A percentile compares a stretch with the other conserved stretches of the same genome.
Conservation (phyloP, 2,797 vertebrate genomes). For the Coregonus ussuriensis region DNA sequence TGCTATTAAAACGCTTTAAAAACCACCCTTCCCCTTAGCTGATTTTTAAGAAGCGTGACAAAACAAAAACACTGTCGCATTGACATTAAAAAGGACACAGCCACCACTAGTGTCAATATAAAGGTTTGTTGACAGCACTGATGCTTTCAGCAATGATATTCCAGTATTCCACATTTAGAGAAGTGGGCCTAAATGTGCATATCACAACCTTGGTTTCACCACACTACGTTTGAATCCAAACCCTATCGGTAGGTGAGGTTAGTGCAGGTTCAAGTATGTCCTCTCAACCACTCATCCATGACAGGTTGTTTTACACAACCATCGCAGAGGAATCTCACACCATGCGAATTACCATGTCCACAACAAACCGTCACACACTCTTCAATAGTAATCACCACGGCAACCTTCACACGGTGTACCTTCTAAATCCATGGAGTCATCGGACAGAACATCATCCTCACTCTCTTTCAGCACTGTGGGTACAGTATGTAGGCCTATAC, state of each 20-base stretch:
- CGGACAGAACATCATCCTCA: slow-evolving; percentile 83
- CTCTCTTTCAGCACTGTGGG: slow-evolving; percentile 76
- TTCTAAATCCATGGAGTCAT: slow-evolving; percentile 79
- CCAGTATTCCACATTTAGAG: not conserved
- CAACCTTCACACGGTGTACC: slow-evolving; percentile 68
- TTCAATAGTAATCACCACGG: not conserved
- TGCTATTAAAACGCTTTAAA: not conserved
- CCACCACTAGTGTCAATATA: not conserved
- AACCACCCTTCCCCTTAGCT: not conserved
- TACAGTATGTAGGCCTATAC: slow-evolving; percentile 2
- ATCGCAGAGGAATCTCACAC: not conserved
- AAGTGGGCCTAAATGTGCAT: too few relatives aligned
- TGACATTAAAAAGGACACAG: not conserved
- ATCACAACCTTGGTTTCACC: not conserved
- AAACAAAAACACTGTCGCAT: not conserved
- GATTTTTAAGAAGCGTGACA: not conserved
- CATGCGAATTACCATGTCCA: slow-evolving; percentile 34
- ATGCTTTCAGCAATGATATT: not conserved
- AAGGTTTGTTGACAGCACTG: not conserved
- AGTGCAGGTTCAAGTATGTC: not conserved
- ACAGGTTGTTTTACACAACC: not conserved
- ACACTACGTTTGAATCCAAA: not conserved
- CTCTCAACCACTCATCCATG: not conserved
- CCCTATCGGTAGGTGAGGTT: not conserved
- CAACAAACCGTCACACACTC: not conserved